These are phyloP conservation scores for Halictus ligatus DNA, from an alignment of 2,888 invertebrate genomes.

Conservation along the genomic window DNA sequence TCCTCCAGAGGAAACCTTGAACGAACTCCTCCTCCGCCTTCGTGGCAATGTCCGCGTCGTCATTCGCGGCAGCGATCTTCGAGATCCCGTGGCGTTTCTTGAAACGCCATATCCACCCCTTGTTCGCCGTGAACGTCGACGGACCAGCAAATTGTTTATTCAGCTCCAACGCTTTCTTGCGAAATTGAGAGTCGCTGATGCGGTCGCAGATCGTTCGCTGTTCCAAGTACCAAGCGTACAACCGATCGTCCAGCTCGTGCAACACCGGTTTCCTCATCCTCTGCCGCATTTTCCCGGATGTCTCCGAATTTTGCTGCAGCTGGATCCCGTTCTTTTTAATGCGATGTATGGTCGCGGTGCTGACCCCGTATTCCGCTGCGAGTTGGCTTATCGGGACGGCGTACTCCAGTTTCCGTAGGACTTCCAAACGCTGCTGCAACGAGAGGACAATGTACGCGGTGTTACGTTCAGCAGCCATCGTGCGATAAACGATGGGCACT, in stretches of 20 bases:
- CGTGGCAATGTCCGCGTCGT: neutral
- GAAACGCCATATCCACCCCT: conserved; percentile 16
- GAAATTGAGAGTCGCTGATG: conserved; percentile 4
- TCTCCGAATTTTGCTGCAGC: neutral
- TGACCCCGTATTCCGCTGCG: neutral
- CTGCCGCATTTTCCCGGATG: neutral
- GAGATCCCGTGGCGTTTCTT: conserved; percentile 8
- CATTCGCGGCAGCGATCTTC: neutral
- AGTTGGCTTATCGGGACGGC: neutral
- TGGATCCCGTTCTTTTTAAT: neutral
- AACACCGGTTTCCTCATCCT: neutral
- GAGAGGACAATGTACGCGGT: conserved; percentile 13
- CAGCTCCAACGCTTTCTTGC: neutral
- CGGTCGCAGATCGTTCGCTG: neutral
- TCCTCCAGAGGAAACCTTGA: neutral
- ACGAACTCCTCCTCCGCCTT: neutral
- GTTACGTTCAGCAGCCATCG: conserved; percentile 14
- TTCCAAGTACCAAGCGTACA: conserved; percentile 15
- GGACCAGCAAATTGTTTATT: conserved; percentile 14
- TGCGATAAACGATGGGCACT: neutral
- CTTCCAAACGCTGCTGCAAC: conserved; percentile 13
- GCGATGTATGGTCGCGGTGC: conserved; percentile 1
- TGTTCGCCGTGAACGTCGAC: conserved; percentile 9
- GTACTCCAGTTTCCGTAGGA: conserved; percentile 12
- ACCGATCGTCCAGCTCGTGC: neutral